A percentile compares a stretch with the other conserved stretches of the same genome.
phyloP scores from a whole-genome alignment of 2,888 invertebrate genomes.

The Maniola hyperantus region DNA sequence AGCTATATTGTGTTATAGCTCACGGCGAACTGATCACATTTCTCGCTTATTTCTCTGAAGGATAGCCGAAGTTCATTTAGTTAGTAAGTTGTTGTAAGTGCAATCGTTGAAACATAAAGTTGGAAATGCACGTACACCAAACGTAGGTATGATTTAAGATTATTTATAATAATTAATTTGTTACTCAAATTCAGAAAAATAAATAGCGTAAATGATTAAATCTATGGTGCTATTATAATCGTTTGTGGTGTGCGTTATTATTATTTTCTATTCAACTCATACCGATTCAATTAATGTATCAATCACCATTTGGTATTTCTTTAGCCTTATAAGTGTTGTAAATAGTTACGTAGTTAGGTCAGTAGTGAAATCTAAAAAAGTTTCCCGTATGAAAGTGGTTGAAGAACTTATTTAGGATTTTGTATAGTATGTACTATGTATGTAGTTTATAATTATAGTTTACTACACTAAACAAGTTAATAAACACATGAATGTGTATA shows the following conservation, averaged over 20 bases:
- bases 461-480: neutral
- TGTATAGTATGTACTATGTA: neutral
- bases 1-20: neutral
- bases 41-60: neutral
- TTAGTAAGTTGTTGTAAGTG: constrained; percentile 11
- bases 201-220: constrained; percentile 36
- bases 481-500: constrained; percentile 27
- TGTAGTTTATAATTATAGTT: constrained; percentile 10
- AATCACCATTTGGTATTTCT: neutral
- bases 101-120: constrained; percentile 14
- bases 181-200: constrained; percentile 21
- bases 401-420: neutral
- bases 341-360: neutral
- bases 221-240: constrained; percentile 53
- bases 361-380: neutral
- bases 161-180: constrained; percentile 17
- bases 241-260: constrained; percentile 34
- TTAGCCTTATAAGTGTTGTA: neutral
- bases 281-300: constrained; percentile 21
- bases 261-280: constrained; percentile 30
- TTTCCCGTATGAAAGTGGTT: neutral
- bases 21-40: neutral
- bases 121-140: constrained; percentile 12
- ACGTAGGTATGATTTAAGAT: neutral
- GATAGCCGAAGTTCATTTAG: neutral